Conservation (phyloP, 2,888 invertebrate genomes). For the Sesia apiformis region DNA sequence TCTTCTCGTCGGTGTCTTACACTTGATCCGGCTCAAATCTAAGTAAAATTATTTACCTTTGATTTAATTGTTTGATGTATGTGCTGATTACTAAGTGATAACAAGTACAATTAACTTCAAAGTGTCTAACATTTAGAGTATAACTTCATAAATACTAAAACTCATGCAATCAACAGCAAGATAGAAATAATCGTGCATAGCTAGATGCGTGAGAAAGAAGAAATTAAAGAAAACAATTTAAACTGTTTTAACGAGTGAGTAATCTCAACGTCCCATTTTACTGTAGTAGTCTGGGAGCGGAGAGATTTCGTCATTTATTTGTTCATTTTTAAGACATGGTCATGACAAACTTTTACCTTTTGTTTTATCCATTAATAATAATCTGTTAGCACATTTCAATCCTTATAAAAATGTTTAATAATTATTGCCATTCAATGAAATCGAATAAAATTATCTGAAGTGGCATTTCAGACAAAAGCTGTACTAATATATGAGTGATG, state of each 20-base stretch:
- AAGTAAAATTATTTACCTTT: slow-evolving; percentile 50
- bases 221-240: slow-evolving; percentile 54
- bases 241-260: slow-evolving; percentile 39
- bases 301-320: slow-evolving; percentile 30
- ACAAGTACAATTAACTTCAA: slow-evolving; percentile 42
- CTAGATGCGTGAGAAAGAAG: slow-evolving; percentile 65
- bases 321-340: slow-evolving; percentile 48
- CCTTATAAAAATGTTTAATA: slow-evolving; percentile 38
- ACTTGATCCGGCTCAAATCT: slow-evolving; percentile 52
- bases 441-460: slow-evolving; percentile 55
- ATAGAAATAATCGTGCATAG: slow-evolving; percentile 69
- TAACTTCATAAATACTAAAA: slow-evolving; percentile 49
- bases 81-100: slow-evolving; percentile 68
- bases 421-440: slow-evolving; percentile 56
- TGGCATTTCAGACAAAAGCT: slow-evolving; percentile 70
- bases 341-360: slow-evolving; percentile 61
- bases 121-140: slow-evolving; percentile 61
- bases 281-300: slow-evolving; percentile 26
- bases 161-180: slow-evolving; percentile 68
- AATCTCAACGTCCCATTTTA: slow-evolving; percentile 36
- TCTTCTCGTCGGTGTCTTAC: slow-evolving; percentile 38
- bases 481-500: slow-evolving; percentile 67
- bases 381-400: slow-evolving; percentile 62
- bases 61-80: slow-evolving; percentile 44
- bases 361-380: slow-evolving; percentile 54